Conservation (phyloP, 2,113 vertebrate species). For the Suncus etruscus region DNA sequence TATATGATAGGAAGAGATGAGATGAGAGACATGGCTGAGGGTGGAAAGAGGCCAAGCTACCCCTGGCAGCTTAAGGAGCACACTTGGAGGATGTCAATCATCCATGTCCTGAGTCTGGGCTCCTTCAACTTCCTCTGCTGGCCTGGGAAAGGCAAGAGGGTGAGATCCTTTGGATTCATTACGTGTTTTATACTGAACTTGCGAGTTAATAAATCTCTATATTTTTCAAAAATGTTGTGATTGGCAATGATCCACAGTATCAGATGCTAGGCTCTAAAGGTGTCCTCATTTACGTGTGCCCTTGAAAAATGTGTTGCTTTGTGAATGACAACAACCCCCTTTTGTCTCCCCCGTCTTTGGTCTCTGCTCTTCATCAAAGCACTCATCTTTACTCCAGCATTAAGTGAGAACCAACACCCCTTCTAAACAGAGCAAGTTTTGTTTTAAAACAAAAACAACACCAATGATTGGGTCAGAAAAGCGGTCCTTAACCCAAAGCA, state of each 20-base stretch:
- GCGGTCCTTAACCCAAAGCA: neutral
- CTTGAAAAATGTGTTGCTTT: neutral
- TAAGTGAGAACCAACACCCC: neutral
- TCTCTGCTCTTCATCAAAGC: neutral
- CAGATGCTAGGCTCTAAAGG: neutral
- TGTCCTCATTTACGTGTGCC: neutral
- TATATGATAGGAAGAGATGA: neutral
- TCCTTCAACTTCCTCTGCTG: no score
- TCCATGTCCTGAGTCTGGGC: neutral
- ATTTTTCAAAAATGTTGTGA: no score
- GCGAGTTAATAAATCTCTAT: no score
- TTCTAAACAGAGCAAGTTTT: neutral
- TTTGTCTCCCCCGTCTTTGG: neutral
- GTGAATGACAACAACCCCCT: neutral
- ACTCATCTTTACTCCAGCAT: neutral
- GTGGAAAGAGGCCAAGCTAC: neutral
- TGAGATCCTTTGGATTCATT: no score
- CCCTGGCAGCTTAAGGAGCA: no score
- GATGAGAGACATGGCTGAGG: neutral
- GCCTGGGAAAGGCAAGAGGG: no score
- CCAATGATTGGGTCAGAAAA: neutral
- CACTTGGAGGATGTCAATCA: neutral
- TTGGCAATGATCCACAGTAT: no score
- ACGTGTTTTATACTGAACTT: no score
- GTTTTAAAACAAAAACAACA: neutral